Base-by-base conservation (phyloP, 2,113 vertebrate genomes). In the Pollimyrus isidori region DNA sequence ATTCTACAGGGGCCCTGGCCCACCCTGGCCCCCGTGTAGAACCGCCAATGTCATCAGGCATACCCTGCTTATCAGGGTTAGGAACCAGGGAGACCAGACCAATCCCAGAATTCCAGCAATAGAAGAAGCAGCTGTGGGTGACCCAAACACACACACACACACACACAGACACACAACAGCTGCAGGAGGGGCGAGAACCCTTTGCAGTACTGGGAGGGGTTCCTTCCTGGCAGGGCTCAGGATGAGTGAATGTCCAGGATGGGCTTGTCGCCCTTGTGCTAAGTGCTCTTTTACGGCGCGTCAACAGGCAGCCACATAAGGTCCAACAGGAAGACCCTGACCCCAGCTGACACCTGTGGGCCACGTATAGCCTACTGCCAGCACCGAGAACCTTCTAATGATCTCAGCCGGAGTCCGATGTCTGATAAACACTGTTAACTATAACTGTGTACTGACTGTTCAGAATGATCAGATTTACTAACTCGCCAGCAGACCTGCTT, bases 1-100 rank as follows among this genome's bases (percentile, higher is more conserved):
- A n/a, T n/a, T n/a, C n/a, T n/a, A n/a, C n/a, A n/a, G n/a, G n/a
- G n/a, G n/a, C n/a, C n/a, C n/a, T n/a, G n/a, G n/a, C n/a, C n/a
- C n/a, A n/a, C n/a, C n/a, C n/a, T n/a, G n/a, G n/a, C n/a, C n/a
- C n/a, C n/a, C n/a, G n/a, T n/a, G n/a, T n/a, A n/a, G n/a, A n/a
- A n/a, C n/a, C n/a, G n/a, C n/a, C n/a, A n/a, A n/a, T 94, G 91
- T 91, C 95, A 95, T 94, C 94, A 92, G 92, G 91, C 93, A 91
- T 92, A 94, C 91, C 90, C 92, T 91, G 53, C 93, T 95, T 95
- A 95, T 94, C 94, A 94, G 94, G 95, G 95, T 91, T 93, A 95
- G 95, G 93, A 92, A 35, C 49, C 91, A 88, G 92, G 91, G 91
- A 88, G 90, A 88, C 93, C 90, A 92, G 89, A 89, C 93, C 91